Evolutionary conservation across 2,113 vertebrate genomes (phyloP), one percentile per base, ranked within the genome.

Genomic region (Nyctereutes procyonoides): DNA sequence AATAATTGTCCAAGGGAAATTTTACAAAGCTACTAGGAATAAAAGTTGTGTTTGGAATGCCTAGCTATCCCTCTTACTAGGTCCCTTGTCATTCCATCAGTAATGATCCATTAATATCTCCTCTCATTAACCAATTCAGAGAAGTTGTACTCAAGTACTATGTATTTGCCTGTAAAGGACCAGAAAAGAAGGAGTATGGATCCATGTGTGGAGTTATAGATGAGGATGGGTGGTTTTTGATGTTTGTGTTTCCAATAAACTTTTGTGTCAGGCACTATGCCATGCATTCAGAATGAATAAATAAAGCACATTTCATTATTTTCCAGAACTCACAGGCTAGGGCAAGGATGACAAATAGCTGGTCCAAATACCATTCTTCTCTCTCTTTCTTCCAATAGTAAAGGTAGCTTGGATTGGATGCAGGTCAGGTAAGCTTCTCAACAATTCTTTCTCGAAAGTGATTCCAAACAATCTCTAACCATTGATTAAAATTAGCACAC

Each of bases 1-100:
- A 84, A 63, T 95, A 96, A 94, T 79, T 88, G 48, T 92, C 35
- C 26, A 48, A 83, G 43, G 80, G 90, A 95, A 95, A n/a, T 85
- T 63, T 90, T 87, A 73, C 35, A 69, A 13, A 88, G 67, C 35
- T 60, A 22, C 58, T 60, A 65, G 35, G 48, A 92, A 73, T 86
- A 48, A 73, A 13, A 88, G 14, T 93, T 97, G 9, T 79, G 14
- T 84, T 76, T 53, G 9, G 17, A 76, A 71, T 92, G 56, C 22
- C 48, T 51, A 62, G 19, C 60, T 88, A 4, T 88, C 60, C 76
- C 26, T 88, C 28, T 95, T 58, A 63, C 22, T 43, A 20, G 26
- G 19, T 65, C 19, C 15, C 24, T 80, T 92, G 87, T 32, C 9
- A n/a, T 53, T 90, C 9, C 84, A 19, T 2, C 9, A 22, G 63